Evolutionary conservation across 2,888 invertebrate species (phyloP).

Genomic region (Cataglyphis albicans): DNA sequence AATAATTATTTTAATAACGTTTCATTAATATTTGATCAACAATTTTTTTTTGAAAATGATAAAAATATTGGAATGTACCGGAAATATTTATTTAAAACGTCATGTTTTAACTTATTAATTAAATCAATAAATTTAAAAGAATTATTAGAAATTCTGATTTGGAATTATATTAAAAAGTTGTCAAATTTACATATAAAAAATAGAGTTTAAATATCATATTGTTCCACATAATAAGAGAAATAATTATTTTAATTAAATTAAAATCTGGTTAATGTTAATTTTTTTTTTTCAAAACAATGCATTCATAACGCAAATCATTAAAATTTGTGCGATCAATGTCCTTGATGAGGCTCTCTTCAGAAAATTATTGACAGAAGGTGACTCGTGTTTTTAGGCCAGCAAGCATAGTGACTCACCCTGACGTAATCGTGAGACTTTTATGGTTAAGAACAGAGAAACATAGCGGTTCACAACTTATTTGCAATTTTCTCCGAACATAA

Average conservation of each 20-base stretch:
- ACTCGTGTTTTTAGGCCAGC: constrained; percentile 72
- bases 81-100: neutral
- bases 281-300: neutral
- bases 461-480: constrained; percentile 55
- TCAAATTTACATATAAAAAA: neutral
- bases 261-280: neutral
- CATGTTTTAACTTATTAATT: neutral
- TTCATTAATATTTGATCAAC: neutral
- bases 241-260: neutral
- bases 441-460: constrained; percentile 77
- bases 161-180: neutral
- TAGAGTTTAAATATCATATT: no score
- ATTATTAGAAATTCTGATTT: neutral
- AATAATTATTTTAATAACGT: neutral
- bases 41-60: neutral
- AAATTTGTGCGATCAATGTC: constrained; percentile 13
- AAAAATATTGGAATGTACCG: neutral
- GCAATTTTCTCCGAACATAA: constrained; percentile 58
- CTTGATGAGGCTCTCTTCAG: constrained; percentile 55
- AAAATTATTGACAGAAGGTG: constrained; percentile 61
- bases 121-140: neutral
- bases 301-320: neutral
- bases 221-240: neutral
- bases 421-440: constrained; percentile 78
- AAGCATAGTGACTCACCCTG: constrained; percentile 76